A percentile compares a stretch with the other conserved stretches of the same genome.
Conservation (phyloP, 1,140 invertebrate species). For the Copidosoma floridanum region DNA sequence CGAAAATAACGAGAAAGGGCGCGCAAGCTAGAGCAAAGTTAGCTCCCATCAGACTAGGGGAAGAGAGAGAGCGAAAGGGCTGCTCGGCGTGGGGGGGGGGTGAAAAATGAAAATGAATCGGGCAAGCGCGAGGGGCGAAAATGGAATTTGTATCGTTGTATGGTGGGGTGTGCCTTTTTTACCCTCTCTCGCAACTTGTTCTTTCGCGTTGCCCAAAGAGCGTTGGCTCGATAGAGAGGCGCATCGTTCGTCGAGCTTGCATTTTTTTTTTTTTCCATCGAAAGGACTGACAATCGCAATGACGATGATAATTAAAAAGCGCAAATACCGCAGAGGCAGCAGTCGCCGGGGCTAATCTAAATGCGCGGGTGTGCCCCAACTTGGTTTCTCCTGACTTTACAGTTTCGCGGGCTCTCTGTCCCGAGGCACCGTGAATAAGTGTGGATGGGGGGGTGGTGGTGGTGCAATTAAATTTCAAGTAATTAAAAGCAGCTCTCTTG, state of each 20-base stretch:
- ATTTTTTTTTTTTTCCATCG: too few species aligned
- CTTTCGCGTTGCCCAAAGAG: too few species aligned
- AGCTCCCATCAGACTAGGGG: too few species aligned
- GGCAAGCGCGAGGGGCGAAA: not conserved
- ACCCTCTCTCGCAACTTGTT: too few species aligned
- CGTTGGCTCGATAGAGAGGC: too few species aligned
- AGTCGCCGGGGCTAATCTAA: constrained; percentile 29
- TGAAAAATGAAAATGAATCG: constrained; percentile 23
- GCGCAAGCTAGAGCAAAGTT: too few species aligned
- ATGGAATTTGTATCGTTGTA: too few species aligned
- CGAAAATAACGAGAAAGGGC: constrained; percentile 11
- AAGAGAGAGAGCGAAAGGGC: constrained; percentile 7
- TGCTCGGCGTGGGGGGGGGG: not conserved
- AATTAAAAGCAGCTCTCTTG: constrained; percentile 26
- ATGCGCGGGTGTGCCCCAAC: not conserved
- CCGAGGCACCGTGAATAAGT: not conserved
- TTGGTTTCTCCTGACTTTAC: constrained; percentile 18
- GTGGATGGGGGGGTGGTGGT: constrained; percentile 15
- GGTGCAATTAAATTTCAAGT: constrained; percentile 26
- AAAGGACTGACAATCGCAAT: too few species aligned
- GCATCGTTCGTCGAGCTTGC: too few species aligned
- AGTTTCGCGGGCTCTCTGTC: constrained; percentile 11
- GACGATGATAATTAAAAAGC: not conserved
- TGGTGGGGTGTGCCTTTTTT: too few species aligned
- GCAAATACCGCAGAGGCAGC: too few species aligned